These are phyloP conservation scores for Serripes groenlandicus DNA, from an alignment of 2,888 invertebrate genomes.

Conservation along the genomic window DNA sequence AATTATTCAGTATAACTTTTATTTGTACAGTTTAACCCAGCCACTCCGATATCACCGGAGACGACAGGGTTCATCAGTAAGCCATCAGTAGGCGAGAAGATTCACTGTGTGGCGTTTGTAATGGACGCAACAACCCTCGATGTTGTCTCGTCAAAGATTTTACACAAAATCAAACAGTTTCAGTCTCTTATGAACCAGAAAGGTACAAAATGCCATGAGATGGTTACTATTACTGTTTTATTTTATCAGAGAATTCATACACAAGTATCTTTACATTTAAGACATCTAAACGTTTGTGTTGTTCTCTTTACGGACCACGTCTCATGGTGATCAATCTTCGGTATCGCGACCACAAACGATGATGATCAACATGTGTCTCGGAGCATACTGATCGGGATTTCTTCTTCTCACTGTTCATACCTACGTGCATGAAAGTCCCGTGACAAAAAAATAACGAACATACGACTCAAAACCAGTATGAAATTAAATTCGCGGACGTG, in stretches of 20 bases:
- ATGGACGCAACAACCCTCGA: conserved; percentile 25
- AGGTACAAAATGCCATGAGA: conserved; percentile 1
- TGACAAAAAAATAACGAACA: no score
- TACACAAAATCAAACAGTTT: conserved; percentile 34
- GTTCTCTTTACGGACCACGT: neutral
- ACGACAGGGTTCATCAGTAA: conserved; percentile 30
- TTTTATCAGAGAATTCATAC: neutral
- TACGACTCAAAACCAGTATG: no score
- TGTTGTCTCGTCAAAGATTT: conserved; percentile 24
- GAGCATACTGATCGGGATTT: no score
- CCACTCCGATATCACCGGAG: conserved; percentile 32
- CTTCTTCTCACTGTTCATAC: no score
- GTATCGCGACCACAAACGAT: no score
- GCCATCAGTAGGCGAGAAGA: conserved; percentile 18
- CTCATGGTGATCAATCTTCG: no score
- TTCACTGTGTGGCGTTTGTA: conserved; percentile 45
- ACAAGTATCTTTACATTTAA: neutral
- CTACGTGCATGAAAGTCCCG: no score
- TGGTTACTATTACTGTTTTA: no score
- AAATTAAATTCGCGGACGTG: no score
- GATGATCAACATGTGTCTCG: no score
- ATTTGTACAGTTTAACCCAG: conserved; percentile 33
- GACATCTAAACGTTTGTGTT: neutral
- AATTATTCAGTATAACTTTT: no score
- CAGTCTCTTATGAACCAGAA: conserved; percentile 28